These are phyloP conservation scores for Oryzias dopingdopingensis DNA, from an alignment of 2,797 vertebrate species.

Conservation along the genomic window DNA sequence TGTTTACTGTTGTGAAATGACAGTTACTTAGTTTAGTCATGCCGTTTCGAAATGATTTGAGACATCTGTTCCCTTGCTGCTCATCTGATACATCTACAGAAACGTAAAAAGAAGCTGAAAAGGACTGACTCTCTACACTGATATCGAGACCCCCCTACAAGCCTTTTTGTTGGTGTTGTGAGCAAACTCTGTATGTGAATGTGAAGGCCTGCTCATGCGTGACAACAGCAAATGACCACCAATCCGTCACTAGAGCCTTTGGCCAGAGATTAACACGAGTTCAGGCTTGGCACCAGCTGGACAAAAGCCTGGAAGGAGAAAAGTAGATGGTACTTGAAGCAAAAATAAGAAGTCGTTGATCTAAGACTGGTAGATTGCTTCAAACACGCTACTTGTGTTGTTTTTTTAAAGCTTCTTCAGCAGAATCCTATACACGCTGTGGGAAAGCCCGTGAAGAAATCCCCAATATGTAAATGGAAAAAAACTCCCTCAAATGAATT, in stretches of 20 bases:
- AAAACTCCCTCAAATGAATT: slow-evolving; percentile 46
- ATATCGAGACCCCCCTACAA: slow-evolving; percentile 44
- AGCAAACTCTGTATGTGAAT: slow-evolving; percentile 22
- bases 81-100: slow-evolving; percentile 8
- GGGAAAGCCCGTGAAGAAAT: slow-evolving; percentile 62
- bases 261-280: slow-evolving; percentile 55
- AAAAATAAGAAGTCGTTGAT: background rate
- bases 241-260: slow-evolving; percentile 47
- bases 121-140: slow-evolving; percentile 30
- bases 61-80: background rate
- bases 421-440: slow-evolving; percentile 29
- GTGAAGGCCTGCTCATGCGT: slow-evolving; percentile 52
- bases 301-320: slow-evolving; percentile 41
- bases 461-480: slow-evolving; percentile 21
- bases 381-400: slow-evolving; percentile 1
- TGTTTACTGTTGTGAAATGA: slow-evolving; percentile 5
- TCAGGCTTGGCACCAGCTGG: slow-evolving; percentile 57
- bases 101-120: slow-evolving; percentile 19
- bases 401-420: slow-evolving; percentile 26
- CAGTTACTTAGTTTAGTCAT: background rate
- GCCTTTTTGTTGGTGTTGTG: slow-evolving; percentile 71
- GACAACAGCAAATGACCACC: slow-evolving; percentile 61
- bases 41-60: background rate
- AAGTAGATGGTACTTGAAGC: slow-evolving; percentile 14
- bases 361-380: slow-evolving; percentile 9